These are phyloP conservation scores for Gymnodraco acuticeps DNA, from an alignment of 2,797 vertebrate genomes.

Conservation along the genomic window DNA sequence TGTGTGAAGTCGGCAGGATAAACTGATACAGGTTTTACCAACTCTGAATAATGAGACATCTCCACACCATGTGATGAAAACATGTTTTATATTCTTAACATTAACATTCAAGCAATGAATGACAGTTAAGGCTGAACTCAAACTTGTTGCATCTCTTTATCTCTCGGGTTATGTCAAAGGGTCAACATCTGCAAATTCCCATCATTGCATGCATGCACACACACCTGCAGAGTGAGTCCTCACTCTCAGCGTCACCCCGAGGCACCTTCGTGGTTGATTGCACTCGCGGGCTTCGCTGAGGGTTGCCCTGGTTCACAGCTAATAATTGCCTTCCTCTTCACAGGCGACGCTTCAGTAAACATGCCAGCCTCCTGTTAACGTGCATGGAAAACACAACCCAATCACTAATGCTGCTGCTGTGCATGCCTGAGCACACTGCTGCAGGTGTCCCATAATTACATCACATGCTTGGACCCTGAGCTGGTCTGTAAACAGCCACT, in stretches of 20 bases:
- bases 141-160: background rate
- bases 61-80: background rate
- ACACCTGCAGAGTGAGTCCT: conserved; percentile 19
- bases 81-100: background rate
- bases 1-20: background rate
- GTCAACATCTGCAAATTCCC: conserved; percentile 5
- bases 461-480: conserved; percentile 54
- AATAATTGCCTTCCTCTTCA: conserved; percentile 80
- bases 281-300: conserved; percentile 53
- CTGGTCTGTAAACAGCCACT: conserved; percentile 69
- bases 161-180: background rate
- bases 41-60: conserved; percentile 13
- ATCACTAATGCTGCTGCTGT: conserved; percentile 52
- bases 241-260: conserved; percentile 25
- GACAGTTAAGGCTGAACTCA: background rate
- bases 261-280: conserved; percentile 55
- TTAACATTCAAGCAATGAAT: background rate
- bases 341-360: conserved; percentile 72
- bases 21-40: background rate
- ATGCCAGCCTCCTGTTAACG: conserved; percentile 76
- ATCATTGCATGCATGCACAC: background rate
- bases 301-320: conserved; percentile 73
- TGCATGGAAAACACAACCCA: conserved; percentile 52
- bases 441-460: conserved; percentile 80
- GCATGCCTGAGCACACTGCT: conserved; percentile 67